These are phyloP conservation scores for Ctenosaura bakeri DNA, from an alignment of 2,797 vertebrate genomes.

Conservation along the genomic window DNA sequence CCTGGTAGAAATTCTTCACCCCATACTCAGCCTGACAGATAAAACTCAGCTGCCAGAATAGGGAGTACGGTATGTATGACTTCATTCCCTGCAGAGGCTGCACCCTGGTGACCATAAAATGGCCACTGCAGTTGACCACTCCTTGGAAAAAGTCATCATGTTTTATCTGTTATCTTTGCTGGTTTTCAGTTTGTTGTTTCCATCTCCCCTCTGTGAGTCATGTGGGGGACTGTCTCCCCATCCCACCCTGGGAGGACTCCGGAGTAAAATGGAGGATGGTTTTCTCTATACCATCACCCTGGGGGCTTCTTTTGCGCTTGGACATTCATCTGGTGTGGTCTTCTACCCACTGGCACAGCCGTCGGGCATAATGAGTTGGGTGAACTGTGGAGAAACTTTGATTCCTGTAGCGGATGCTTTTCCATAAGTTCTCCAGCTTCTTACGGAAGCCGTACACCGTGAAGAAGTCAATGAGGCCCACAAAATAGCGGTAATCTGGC, in stretches of 20 bases:
- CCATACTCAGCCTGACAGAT: neutral
- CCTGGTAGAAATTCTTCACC: neutral
- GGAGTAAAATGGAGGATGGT: too few species aligned
- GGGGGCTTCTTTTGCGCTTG: neutral
- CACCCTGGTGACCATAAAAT: slow-evolving; percentile 1
- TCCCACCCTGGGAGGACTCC: neutral
- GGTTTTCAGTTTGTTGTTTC: neutral
- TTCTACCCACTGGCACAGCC: slow-evolving; percentile 77
- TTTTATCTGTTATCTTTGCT: neutral
- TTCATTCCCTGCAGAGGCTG: neutral
- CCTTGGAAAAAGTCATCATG: neutral
- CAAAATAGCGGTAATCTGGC: slow-evolving; percentile 87
- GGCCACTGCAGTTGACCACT: neutral
- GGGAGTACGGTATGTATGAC: too few species aligned
- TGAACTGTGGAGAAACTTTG: slow-evolving; percentile 89
- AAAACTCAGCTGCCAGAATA: neutral
- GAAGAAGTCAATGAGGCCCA: slow-evolving; percentile 91
- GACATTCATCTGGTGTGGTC: slow-evolving; percentile 65
- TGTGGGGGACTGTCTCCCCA: neutral
- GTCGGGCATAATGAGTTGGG: slow-evolving; percentile 76
- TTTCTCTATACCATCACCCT: too few species aligned
- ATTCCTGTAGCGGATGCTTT: slow-evolving; percentile 84
- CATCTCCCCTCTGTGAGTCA: too few species aligned
- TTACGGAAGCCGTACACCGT: slow-evolving; percentile 88
- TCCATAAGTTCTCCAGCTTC: slow-evolving; percentile 88